Base-by-base conservation (phyloP, 2,797 vertebrate genomes). In the Acipenser ruthenus region DNA sequence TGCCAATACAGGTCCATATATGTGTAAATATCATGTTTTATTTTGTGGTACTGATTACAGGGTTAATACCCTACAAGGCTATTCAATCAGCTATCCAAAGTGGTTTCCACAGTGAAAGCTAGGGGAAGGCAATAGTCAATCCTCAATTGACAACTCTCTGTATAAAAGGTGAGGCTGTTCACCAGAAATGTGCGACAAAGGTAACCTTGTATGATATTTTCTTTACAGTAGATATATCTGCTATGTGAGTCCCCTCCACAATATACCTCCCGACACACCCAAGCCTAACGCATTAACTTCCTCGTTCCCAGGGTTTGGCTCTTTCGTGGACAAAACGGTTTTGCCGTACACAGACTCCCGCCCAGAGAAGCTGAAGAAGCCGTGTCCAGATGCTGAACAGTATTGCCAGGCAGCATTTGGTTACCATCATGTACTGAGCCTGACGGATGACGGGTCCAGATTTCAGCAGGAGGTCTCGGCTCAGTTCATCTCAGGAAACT, bases 321-420 rank as follows among this genome's bases (percentile, higher is more conserved):
- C 23, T 37, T 37, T 37, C 2, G 23, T 37, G 23, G 23, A 37
- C 23, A 37, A 91, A 77, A 91, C 89, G 0, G 89, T 91, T 68
- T 77, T 91, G 67, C 89, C 89, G 0, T 91, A 89, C 0, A 89
- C 90, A 18, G 91, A 89, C 74, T 91, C 89, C 0, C 87, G 90
- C 62, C 86, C 88, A 0, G 85, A 90, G 75, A 89, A 91, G 71
- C 72, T 91, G 70, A 50, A 67, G 75, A 88, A 89, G 62, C 89
- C 89, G 0, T 91, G 89, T 62, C 83, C 89, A 50, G 73, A 73
- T 8, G 88, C 84, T 65, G 76, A 75, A 48, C 63, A 63, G 5
- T 10, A 68, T 4, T 91, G 89, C 74, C 88, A 91, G 70, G 68
- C 87, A 5, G 89, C 89, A 0, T 91, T 91, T 0, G 76, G 88